Evolutionary conservation across 64 coral and sea anemone genomes (phyloP), one percentile per base, ranked within the genome.

Genomic region (Pocillopora verrucosa): DNA sequence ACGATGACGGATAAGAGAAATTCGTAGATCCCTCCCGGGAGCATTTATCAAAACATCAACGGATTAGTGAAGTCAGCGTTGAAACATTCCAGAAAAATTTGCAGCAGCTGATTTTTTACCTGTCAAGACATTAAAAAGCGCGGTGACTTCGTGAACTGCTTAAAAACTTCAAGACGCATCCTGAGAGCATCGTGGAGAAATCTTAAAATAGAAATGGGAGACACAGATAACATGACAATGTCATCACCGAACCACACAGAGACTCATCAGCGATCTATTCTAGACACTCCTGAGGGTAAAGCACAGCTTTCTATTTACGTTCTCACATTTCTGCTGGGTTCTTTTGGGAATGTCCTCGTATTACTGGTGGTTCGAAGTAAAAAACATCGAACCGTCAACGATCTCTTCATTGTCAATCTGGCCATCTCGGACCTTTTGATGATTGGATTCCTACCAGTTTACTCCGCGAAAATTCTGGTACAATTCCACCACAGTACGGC

Each of bases 401-500:
- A 92, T 56, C 67, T 92, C 51, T 92, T 87, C 56, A 87, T 92
- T 57, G 86, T 87, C 51, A 92, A 92, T 68, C 56, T 92, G 58
- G 90, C 90, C 41, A 79, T 92, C 22, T 76, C 90, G 10, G 90
- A 92, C 60, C 73, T 92, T 25, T 61, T 92, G 19, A 60, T 92
- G 38, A 92, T 92, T 17, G 82, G 60, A 9, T 92, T 92, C 70
- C 62, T 92, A 2, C 90, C 90, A 11, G 35, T 87, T 11, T 87
- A 87, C 26, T 58, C 73, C 11, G 76, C n/a, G 20, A 87, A 77
- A 26, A 62, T 79, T 19, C 77, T 92, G 20, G 63, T 65, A 1
- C 61, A 57, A 36, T 65, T 79, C 24, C 75, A 60, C 25, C 74
- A 59, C 41, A 56, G 37, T 1, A 77, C 61, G 17, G 82, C 78